phyloP scores from a whole-genome alignment of 2,797 vertebrate genomes.

The Oryzias sinensis region DNA sequence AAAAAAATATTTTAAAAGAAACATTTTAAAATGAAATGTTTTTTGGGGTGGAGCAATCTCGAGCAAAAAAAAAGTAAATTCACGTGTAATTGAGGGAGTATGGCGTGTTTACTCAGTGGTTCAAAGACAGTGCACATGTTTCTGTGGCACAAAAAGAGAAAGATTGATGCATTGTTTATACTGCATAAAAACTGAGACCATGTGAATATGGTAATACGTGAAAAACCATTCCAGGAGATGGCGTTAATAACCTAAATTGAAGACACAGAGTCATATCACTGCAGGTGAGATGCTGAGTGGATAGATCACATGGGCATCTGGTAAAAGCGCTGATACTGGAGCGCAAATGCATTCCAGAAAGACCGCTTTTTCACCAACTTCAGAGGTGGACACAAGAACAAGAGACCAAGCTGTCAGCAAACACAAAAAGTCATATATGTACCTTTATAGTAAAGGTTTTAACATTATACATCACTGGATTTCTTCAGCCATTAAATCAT shows the following conservation, averaged over 20 bases:
- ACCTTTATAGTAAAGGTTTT: background rate
- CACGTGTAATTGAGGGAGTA: conserved; percentile 34
- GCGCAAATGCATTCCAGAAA: conserved; percentile 12
- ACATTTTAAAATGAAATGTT: conserved; percentile 33
- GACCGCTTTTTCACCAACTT: conserved; percentile 17
- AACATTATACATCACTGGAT: conserved; percentile 22
- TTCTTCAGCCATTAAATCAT: conserved; percentile 32
- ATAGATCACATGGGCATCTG: conserved; percentile 5
- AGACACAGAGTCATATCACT: conserved; percentile 1
- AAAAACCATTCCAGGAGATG: no score
- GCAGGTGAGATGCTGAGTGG: background rate
- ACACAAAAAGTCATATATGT: conserved; percentile 1
- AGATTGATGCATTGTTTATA: conserved; percentile 12
- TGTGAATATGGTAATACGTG: background rate
- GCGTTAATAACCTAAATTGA: no score
- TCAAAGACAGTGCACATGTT: conserved; percentile 34
- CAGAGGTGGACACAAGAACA: conserved; percentile 5
- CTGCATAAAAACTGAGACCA: background rate
- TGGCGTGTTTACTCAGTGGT: conserved; percentile 49
- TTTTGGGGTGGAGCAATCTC: conserved; percentile 10
- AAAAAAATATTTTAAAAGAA: conserved; percentile 43
- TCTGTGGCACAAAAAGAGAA: conserved; percentile 10
- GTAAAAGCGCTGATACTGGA: conserved; percentile 4
- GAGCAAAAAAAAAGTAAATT: conserved; percentile 47
- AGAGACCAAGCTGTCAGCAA: conserved; percentile 2